Evolutionary conservation across 92 coral and sea anemone genomes (phyloP).

Genomic region (Epizoanthus fatuus): DNA sequence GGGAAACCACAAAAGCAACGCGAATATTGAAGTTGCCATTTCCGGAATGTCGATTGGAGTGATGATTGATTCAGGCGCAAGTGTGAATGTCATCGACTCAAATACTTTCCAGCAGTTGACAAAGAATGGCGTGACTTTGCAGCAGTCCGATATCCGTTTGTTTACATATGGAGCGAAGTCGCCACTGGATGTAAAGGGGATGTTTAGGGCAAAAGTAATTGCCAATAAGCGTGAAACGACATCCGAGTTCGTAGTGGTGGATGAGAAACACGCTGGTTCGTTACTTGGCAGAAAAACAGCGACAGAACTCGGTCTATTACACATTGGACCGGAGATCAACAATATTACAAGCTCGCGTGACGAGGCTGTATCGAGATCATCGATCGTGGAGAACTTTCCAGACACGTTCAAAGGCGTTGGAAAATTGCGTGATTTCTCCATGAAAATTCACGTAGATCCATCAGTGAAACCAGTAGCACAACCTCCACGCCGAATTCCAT

Average conservation of each 20-base stretch:
- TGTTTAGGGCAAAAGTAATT: slow-evolving; percentile 31
- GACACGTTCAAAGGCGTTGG: not conserved
- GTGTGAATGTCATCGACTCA: slow-evolving; percentile 58
- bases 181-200: slow-evolving; percentile 39
- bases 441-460: not conserved
- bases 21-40: slow-evolving; percentile 13
- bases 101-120: slow-evolving; percentile 26
- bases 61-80: slow-evolving; percentile 57
- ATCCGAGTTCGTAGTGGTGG: slow-evolving; percentile 47
- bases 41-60: slow-evolving; percentile 24
- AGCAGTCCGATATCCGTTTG: slow-evolving; percentile 31
- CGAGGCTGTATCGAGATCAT: not conserved
- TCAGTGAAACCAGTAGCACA: no score
- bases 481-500: no score
- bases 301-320: slow-evolving; percentile 46
- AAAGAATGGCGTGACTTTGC: slow-evolving; percentile 19
- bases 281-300: slow-evolving; percentile 53
- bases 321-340: slow-evolving; percentile 41
- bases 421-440: not conserved
- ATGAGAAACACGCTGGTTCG: slow-evolving; percentile 33
- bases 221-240: not conserved
- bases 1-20: slow-evolving; percentile 1
- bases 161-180: slow-evolving; percentile 40
- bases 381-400: not conserved
- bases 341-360: not conserved